These are phyloP conservation scores for Sphaerophoria taeniata DNA, from an alignment of 2,888 invertebrate species.

Conservation along the genomic window DNA sequence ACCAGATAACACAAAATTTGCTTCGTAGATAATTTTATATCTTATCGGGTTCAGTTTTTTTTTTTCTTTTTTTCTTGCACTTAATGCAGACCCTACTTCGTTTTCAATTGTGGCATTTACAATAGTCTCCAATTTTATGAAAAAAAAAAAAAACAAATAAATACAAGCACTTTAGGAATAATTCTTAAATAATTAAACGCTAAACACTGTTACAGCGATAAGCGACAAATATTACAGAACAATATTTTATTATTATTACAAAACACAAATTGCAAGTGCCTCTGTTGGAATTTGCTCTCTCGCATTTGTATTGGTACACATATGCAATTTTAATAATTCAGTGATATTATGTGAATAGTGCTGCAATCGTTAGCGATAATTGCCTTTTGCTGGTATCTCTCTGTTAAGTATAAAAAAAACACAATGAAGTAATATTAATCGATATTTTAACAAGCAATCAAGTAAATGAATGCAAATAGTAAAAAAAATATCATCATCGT, in stretches of 20 bases:
- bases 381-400: slow-evolving; percentile 35
- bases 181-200: not conserved
- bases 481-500: slow-evolving; percentile 13
- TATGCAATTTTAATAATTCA: slow-evolving; percentile 7
- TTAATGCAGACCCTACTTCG: slow-evolving; percentile 16
- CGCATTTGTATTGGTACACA: too few relatives aligned
- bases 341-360: slow-evolving; percentile 17
- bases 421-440: slow-evolving; percentile 59
- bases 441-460: slow-evolving; percentile 57
- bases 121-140: not conserved
- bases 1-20: slow-evolving; percentile 57
- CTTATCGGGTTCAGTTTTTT: slow-evolving; percentile 16
- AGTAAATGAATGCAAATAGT: slow-evolving; percentile 30
- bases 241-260: slow-evolving; percentile 27
- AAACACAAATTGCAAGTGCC: slow-evolving; percentile 18
- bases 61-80: not conserved
- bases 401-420: slow-evolving; percentile 17
- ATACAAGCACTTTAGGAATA: not conserved
- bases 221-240: slow-evolving; percentile 13
- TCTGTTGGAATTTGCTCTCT: not conserved
- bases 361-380: slow-evolving; percentile 43
- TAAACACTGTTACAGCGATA: not conserved
- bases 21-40: slow-evolving; percentile 40
- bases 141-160: not conserved
- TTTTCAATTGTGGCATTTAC: slow-evolving; percentile 1